These are phyloP conservation scores for Melanotus villosus DNA, from an alignment of 2,888 invertebrate genomes.

Conservation along the genomic window DNA sequence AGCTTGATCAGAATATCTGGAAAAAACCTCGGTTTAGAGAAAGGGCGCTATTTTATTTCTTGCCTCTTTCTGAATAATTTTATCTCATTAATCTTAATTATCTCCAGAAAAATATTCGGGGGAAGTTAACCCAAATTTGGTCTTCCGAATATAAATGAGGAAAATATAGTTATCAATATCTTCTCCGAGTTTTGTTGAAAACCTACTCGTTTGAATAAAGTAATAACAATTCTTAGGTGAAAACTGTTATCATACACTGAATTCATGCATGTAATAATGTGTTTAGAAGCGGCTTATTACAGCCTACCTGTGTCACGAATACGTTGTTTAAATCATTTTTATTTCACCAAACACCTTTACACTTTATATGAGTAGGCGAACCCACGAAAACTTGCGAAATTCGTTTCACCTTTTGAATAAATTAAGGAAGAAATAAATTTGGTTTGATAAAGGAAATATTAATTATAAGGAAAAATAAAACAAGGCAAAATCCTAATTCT, in stretches of 20 bases:
- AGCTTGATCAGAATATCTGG: neutral
- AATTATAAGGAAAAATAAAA: too few relatives aligned
- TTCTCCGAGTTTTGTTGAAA: neutral
- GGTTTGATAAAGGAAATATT: too few relatives aligned
- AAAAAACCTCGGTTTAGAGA: conserved; percentile 11
- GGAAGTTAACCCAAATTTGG: conserved; percentile 12
- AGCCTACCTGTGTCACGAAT: neutral
- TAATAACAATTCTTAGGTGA: neutral
- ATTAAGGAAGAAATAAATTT: too few relatives aligned
- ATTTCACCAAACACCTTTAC: neutral
- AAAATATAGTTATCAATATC: conserved; percentile 14
- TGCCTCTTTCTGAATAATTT: conserved; percentile 16
- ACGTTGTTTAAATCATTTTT: conserved; percentile 1
- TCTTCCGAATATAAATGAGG: neutral
- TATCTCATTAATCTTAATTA: conserved; percentile 23
- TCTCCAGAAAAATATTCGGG: conserved; percentile 12
- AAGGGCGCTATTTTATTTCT: conserved; percentile 13
- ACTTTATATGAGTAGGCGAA: neutral
- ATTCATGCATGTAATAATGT: neutral
- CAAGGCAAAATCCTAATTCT: too few relatives aligned
- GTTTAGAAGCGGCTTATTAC: conserved; percentile 11
- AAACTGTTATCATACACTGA: neutral
- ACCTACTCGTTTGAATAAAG: conserved; percentile 1
- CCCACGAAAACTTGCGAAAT: neutral
- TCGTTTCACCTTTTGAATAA: too few relatives aligned